A percentile compares a stretch with the other conserved stretches of the same genome.
These are phyloP conservation scores for Erpobdella octoculata DNA, from an alignment of 2,888 invertebrate species.

Conservation along the genomic window DNA sequence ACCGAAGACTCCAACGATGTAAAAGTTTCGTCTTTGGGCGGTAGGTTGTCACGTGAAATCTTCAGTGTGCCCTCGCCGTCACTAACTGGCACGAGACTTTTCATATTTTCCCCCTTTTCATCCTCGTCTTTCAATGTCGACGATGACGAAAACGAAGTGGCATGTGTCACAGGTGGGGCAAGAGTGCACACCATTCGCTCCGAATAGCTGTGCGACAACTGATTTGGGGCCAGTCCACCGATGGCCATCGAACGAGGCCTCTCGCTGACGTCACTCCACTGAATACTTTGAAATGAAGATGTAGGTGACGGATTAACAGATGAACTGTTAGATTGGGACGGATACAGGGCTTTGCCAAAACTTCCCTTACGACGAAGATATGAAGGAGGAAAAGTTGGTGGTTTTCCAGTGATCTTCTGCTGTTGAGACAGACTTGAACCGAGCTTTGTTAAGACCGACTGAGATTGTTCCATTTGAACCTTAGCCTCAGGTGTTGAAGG, in stretches of 20 bases:
- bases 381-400: constrained; percentile 9
- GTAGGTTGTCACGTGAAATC: too few relatives aligned
- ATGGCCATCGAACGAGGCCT: constrained; percentile 20
- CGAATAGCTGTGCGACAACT: constrained; percentile 1
- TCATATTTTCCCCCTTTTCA: not conserved
- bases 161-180: not conserved
- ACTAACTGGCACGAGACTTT: too few relatives aligned
- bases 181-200: constrained; percentile 11
- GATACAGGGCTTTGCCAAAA: not conserved
- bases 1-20: not conserved
- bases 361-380: constrained; percentile 18
- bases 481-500: constrained; percentile 13
- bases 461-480: too few relatives aligned
- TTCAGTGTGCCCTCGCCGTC: too few relatives aligned
- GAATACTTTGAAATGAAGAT: not conserved
- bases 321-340: not conserved
- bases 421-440: too few relatives aligned
- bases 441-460: not conserved
- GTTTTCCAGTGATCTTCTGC: not conserved
- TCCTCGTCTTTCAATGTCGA: constrained; percentile 16
- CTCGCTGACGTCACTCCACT: not conserved
- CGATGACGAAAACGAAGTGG: not conserved
- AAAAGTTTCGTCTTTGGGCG: not conserved
- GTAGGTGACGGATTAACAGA: constrained; percentile 2
- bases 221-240: not conserved